phyloP scores from a whole-genome alignment of 2,888 invertebrate genomes.

The Amiota mariae region DNA sequence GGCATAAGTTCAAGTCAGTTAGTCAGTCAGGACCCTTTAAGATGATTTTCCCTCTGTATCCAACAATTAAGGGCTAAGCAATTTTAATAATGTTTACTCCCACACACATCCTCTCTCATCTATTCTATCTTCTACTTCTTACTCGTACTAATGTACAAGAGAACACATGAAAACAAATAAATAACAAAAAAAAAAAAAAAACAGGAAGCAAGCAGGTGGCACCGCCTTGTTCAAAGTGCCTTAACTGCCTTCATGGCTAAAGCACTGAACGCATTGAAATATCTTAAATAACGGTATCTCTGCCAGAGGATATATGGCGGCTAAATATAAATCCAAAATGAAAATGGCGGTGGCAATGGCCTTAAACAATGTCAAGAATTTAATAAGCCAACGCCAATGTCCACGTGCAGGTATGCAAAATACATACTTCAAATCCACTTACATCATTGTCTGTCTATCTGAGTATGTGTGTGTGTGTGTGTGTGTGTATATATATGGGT shows the following conservation, averaged over 20 bases:
- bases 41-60: slow-evolving; percentile 2
- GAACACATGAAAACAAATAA: background rate
- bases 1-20: background rate
- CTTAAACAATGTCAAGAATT: slow-evolving; percentile 49
- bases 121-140: too few species aligned
- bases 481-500: background rate
- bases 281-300: too few species aligned
- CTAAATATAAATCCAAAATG: slow-evolving; percentile 20
- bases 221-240: background rate
- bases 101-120: slow-evolving; percentile 45
- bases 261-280: too few species aligned
- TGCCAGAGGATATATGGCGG: background rate
- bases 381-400: slow-evolving; percentile 44
- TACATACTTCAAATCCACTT: background rate
- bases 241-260: background rate
- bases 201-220: background rate
- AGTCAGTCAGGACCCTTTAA: background rate
- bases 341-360: slow-evolving; percentile 23
- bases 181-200: background rate
- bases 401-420: background rate
- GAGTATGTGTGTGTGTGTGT: background rate
- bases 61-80: slow-evolving; percentile 38
- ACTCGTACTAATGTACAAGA: too few species aligned
- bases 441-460: background rate
- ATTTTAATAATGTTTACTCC: slow-evolving; percentile 67